These are phyloP conservation scores for Tenrec ecaudatus DNA, from an alignment of 2,113 vertebrate genomes.

Conservation along the genomic window DNA sequence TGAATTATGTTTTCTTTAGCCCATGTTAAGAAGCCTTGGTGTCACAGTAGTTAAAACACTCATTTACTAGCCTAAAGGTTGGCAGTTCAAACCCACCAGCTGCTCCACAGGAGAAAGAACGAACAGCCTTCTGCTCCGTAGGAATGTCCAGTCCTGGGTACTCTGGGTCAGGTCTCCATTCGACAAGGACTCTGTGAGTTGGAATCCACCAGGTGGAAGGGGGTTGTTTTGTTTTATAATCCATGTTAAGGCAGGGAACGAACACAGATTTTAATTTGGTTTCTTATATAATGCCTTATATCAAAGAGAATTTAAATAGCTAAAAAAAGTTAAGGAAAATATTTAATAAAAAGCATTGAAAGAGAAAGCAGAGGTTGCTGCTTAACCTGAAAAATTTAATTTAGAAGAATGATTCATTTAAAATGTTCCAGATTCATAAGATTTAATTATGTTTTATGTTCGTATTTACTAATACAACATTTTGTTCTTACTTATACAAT, in stretches of 20 bases:
- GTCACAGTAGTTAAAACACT: too few relatives aligned
- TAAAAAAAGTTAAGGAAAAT: conserved; percentile 57
- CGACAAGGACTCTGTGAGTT: background rate
- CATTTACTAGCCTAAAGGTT: too few relatives aligned
- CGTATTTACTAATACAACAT: conserved; percentile 64
- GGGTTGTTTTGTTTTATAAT: background rate
- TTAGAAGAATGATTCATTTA: conserved; percentile 63
- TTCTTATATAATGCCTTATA: conserved; percentile 8
- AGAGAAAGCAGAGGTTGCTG: conserved; percentile 33
- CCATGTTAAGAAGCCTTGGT: background rate
- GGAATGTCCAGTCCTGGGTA: too few relatives aligned
- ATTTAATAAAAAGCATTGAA: conserved; percentile 60
- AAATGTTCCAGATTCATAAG: conserved; percentile 56
- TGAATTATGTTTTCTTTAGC: conserved; percentile 42
- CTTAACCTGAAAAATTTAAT: conserved; percentile 67
- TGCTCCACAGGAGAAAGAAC: background rate
- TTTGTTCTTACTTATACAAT: conserved; percentile 57
- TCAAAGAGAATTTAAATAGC: conserved; percentile 53
- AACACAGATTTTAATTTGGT: conserved; percentile 47
- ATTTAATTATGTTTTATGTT: conserved; percentile 73
- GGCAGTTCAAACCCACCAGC: too few relatives aligned
- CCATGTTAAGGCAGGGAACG: conserved; percentile 6
- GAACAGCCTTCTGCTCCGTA: too few relatives aligned
- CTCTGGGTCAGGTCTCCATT: too few relatives aligned
- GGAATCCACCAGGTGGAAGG: background rate